Evolutionary conservation across 2,797 vertebrate species (phyloP), one percentile per base, ranked within the genome.

Genomic region (Clangula hyemalis): DNA sequence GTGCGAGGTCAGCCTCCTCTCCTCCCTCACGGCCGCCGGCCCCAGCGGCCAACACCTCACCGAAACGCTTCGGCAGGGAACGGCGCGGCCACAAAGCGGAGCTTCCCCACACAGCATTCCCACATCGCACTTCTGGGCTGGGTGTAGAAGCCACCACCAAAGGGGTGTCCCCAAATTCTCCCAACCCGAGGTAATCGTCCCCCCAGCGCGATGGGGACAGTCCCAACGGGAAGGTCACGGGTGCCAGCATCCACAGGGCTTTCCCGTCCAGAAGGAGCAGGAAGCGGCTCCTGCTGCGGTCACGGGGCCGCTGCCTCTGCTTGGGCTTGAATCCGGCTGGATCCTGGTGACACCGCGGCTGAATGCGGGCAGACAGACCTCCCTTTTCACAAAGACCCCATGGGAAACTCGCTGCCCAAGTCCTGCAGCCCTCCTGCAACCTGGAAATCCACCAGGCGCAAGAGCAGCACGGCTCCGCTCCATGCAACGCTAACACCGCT

Each of bases 1-100:
- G 85, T 21, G 9, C 65, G 87, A 73, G 94, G 64, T 49, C 22
- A 1, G 19, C 47, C 96, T 97, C 95, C 92, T 94, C 93, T 70
- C 92, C 45, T 32, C 94, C 85, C 34, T 64, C 80, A 51, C 10
- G 8, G 32, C 82, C 53, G 61, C 74, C 81, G 76, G 47, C 43
- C 36, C 30, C 12, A 18, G 41, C 0, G 0, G 43, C 74, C 24
- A 68, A 41, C 8, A 39, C 21, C 62, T 62, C 45, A 3, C 65
- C 28, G 34, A 21, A 75, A 54, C 11, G 8, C 25, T n/a, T 49
- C 49, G 5, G 39, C 39, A 65, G 62, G 62, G 43, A 43, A 32
- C 28, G 20, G 13, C 4, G 13, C 9, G 2, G 53, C 28, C 20
- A 9, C 39, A 21, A 22, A 64, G 28, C 62, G 4, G 28, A 32